Base-by-base conservation (phyloP, 2,797 vertebrate genomes). In the Amblyraja radiata region DNA sequence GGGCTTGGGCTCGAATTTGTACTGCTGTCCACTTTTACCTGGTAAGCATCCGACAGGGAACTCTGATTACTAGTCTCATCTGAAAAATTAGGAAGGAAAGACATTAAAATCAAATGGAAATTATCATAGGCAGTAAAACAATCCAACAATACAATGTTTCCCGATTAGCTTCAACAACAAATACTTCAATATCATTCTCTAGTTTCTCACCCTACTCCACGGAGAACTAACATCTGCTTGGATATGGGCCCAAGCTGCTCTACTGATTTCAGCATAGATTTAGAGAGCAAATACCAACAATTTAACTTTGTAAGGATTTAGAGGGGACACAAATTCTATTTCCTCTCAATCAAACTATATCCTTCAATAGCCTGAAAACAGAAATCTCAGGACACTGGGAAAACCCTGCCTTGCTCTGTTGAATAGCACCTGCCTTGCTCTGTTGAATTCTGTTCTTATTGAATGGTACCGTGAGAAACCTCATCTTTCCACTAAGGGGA, bases 21-120 rank as follows among this genome's bases (percentile, higher is more conserved):
- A 95, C 98, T 99, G 97, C 98, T 99, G 94, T 99, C 99, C 95
- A 98, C 97, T 95, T 99, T 99, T 74, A 98, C 96, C 93, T 98
- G 98, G 95, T 98, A 99, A 77, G 97, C 97, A 0, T 99, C 99
- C 0, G 98, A 99, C 95, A 99, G 94, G 86, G 98, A 99, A 94
- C 99, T 99, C 97, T 99, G 98, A 96, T 99, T 99, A 96, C 99
- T 99, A 95, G 98, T 99, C 95, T 99, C 99, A 96, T 99, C 99
- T 99, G 96, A 90, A 95, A 96, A 94, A 93, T 94, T 94, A 94
- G 94, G 93, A 83, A 94, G 94, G 13, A 83, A 32, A 88, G 14
- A 36, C 16, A 68, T 54, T 36, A 88, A 21, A 68, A 88, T 68
- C n/a, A 88, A 68, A 9, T 3, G 21, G 21, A 88, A 68, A 68